Evolutionary conservation across 2,797 vertebrate genomes (phyloP), one percentile per base, ranked within the genome.

Genomic region (Selene dorsalis): DNA sequence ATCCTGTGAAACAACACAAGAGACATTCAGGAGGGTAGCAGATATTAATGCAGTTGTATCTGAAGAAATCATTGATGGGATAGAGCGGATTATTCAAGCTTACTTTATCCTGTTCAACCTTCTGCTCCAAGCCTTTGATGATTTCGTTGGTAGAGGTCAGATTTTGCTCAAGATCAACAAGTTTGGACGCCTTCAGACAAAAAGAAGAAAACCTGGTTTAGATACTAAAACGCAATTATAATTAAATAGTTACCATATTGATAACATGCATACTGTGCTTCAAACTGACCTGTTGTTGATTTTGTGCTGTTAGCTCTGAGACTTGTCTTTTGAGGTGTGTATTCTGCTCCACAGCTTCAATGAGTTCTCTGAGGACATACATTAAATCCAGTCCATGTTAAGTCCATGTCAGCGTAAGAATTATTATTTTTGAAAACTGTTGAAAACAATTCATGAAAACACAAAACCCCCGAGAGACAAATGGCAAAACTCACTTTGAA

Each of bases 61-160:
- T 30, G 1, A 45, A 61, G 22, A 43, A 52, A 57, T 45, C 14
- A 5, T 13, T 60, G 43, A 68, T 4, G 2, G 0, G 26, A 45
- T 2, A 39, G n/a, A 43, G 62, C 24, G 2, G 48, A 52, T 64
- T 5, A 16, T 9, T 24, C 16, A 14, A 16, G 10, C 89, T 91
- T 91, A 98, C 98, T 93, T 97, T 97, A 86, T 98, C 96, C 10
- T 96, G 94, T 56, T 96, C 92, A 2, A 92, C 95, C 80, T 96
- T 96, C 85, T 96, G 97, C 87, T 96, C 94, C 73, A 98, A 84
- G 87, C 87, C 92, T 82, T 82, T 89, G 67, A 96, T 93, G 0
- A 66, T 75, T 74, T 94, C 92, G 65, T 91, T 94, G 11, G 94
- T 91, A 74, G 92, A 87, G 57, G 73, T 89, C 50, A 97, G 75